phyloP scores from a whole-genome alignment of 2,113 vertebrate genomes.

The Macrotis lagotis region DNA sequence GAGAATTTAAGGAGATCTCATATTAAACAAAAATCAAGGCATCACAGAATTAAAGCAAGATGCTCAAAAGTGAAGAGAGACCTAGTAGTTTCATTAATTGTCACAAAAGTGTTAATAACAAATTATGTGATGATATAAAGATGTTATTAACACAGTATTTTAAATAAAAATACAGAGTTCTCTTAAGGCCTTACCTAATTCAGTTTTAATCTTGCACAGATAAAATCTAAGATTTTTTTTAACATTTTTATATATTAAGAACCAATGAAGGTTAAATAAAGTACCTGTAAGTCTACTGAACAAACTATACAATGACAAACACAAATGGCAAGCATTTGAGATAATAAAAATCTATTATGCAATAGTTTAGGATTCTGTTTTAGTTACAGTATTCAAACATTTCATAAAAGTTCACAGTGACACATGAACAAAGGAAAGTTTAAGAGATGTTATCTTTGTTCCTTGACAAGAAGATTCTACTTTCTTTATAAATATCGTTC shows the following conservation, averaged over 20 bases:
- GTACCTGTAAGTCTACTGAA: neutral
- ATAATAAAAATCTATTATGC: neutral
- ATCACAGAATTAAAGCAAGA: neutral
- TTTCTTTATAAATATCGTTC: too few species aligned
- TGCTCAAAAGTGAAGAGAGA: neutral
- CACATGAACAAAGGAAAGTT: neutral
- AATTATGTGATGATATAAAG: neutral
- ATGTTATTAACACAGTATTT: neutral
- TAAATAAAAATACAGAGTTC: constrained; percentile 22
- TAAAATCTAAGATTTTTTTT: constrained; percentile 10
- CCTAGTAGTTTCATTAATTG: neutral
- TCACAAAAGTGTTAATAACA: neutral
- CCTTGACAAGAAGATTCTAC: neutral
- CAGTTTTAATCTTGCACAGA: neutral
- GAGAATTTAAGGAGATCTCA: neutral
- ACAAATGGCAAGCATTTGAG: neutral
- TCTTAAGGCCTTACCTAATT: neutral
- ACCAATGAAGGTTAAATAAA: neutral
- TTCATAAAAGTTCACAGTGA: neutral
- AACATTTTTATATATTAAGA: neutral
- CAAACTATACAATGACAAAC: neutral
- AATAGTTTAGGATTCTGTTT: neutral
- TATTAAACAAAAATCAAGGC: neutral
- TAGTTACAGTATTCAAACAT: neutral
- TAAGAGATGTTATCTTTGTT: neutral